Percentiles rank a stretch among this genome's conserved stretches.
phyloP scores from a whole-genome alignment of 2,797 vertebrate genomes.

The Gila robusta region DNA sequence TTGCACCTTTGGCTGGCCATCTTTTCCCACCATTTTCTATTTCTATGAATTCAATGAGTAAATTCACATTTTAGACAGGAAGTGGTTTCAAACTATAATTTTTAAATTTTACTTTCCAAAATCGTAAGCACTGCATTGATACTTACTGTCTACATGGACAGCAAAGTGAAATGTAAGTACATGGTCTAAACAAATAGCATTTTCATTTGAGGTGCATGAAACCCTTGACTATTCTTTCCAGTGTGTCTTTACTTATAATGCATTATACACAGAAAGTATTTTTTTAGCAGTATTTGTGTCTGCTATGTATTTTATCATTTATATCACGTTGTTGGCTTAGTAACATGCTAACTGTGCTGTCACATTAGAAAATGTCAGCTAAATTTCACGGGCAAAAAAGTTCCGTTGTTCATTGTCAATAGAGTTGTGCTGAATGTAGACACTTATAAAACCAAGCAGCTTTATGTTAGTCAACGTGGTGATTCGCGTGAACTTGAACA shows the following conservation, averaged over 20 bases:
- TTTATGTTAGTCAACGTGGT: not conserved
- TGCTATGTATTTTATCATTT: not conserved
- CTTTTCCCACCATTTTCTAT: slow-evolving; percentile 43
- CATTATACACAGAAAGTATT: not conserved
- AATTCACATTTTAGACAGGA: not conserved
- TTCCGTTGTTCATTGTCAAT: not conserved
- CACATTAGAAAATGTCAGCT: not conserved
- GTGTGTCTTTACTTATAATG: not conserved
- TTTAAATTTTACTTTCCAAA: not conserved
- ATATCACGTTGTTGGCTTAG: too few species aligned
- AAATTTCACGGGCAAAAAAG: not conserved
- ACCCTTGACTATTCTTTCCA: not conserved
- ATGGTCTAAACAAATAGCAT: not conserved
- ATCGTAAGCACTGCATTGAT: not conserved
- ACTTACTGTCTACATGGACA: not conserved
- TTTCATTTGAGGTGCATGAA: not conserved
- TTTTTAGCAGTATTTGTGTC: not conserved
- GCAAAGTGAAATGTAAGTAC: not conserved
- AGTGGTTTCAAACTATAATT: not conserved
- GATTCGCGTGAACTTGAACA: not conserved
- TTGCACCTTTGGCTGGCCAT: slow-evolving; percentile 60
- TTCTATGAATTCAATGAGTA: not conserved
- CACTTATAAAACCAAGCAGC: not conserved
- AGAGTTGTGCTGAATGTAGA: not conserved
- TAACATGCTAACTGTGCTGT: not conserved